Evolutionary conservation across 2,113 vertebrate genomes (phyloP), one percentile per base, ranked within the genome.

Genomic region (Pipra filicauda): DNA sequence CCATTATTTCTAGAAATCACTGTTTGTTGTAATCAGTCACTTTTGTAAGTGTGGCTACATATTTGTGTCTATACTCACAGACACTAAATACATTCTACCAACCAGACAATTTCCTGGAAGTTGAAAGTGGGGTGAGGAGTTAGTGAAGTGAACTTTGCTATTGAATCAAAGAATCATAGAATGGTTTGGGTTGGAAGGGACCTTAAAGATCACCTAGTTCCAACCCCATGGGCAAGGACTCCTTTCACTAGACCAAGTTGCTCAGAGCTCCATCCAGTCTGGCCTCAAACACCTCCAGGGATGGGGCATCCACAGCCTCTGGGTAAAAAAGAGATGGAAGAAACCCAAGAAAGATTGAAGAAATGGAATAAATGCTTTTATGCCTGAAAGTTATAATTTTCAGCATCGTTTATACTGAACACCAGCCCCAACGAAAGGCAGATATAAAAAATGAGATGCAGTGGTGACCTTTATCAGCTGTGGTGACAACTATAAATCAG

Each of bases 381-480:
- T 94, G 73, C 49, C 83, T 92, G 82, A 92, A 91, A 65, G 80
- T 91, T 79, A 78, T 26, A 58, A 70, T 94, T 96, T 94, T 95
- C 58, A 70, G 11, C 88, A 90, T 92, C 85, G 52, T 93, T 97
- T 92, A 41, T 85, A 76, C 75, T 33, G n/a, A 79, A 70, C 58
- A 81, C 21, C 49, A 64, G 10, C 39, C 64, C 43, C 70, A 86
- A 72, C 85, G 84, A 94, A 95, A 94, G 80, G 71, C 74, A 86
- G 59, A 76, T 85, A 69, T 96, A 92, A 95, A 95, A 96, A 97
- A 97, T 97, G 96, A 97, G 95, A 96, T 85, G 88, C 94, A 96
- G 88, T 19, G 39, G 75, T 97, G 93, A 96, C 97, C 96, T 98
- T 98, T 98, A 98, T 98, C 97, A 97, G 91, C 95, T 92, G 82